Percentiles rank a stretch among this genome's conserved stretches.
Evolutionary conservation across 1,140 invertebrate genomes (phyloP).

Genomic region (Drosophila gunungcola): DNA sequence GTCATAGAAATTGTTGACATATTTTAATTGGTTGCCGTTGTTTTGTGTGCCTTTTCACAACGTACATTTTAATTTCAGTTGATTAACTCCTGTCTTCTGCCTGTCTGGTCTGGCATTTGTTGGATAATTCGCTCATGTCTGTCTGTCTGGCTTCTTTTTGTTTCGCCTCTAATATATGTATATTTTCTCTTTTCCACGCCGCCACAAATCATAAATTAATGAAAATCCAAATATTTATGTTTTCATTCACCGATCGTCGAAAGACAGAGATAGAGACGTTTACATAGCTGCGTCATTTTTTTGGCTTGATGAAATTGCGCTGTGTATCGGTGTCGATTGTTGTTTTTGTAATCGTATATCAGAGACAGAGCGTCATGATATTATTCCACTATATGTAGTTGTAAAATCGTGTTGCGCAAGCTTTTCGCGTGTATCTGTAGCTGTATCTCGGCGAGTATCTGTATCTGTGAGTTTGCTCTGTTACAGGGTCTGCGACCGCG

Average conservation of each 20-base stretch:
- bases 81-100: conserved; percentile 60
- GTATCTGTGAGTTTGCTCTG: conserved; percentile 33
- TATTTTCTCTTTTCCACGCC: conserved; percentile 28
- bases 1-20: conserved; percentile 65
- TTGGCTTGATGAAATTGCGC: conserved; percentile 55
- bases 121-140: conserved; percentile 47
- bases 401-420: conserved; percentile 74
- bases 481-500: conserved; percentile 68
- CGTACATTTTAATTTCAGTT: conserved; percentile 78
- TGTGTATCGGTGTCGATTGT: conserved; percentile 19
- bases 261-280: conserved; percentile 21
- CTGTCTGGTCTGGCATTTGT: conserved; percentile 47
- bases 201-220: conserved; percentile 37
- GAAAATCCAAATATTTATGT: conserved; percentile 42
- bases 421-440: conserved; percentile 41
- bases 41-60: conserved; percentile 22
- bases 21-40: conserved; percentile 39
- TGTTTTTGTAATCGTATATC: conserved; percentile 57
- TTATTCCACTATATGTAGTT: conserved; percentile 51
- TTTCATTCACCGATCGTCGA: conserved; percentile 50
- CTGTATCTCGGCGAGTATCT: conserved; percentile 20
- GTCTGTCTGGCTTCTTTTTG: conserved; percentile 18
- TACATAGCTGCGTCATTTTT: conserved; percentile 55
- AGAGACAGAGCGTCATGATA: conserved; percentile 50
- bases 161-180: neutral